These are phyloP conservation scores for Ahaetulla prasina DNA, from an alignment of 2,113 vertebrate species.

Conservation along the genomic window DNA sequence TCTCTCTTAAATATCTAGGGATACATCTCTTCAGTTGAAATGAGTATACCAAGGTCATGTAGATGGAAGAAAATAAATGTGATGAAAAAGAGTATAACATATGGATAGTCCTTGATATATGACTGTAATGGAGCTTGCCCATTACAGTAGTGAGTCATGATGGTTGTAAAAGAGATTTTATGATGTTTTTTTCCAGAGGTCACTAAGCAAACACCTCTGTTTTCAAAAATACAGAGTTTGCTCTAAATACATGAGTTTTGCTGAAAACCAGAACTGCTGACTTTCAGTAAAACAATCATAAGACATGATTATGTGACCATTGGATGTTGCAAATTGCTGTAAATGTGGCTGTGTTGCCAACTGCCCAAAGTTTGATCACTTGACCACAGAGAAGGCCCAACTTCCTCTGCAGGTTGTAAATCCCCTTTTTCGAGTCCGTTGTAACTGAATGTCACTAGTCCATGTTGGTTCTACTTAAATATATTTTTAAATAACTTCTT, in stretches of 20 bases:
- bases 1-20: neutral
- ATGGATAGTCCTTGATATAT: no score
- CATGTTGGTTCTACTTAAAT: neutral
- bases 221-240: neutral
- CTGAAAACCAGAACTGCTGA: neutral
- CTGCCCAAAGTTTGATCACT: no score
- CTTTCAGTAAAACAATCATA: neutral
- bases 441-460: no score
- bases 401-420: no score
- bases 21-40: neutral
- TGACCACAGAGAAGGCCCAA: no score
- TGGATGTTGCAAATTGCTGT: no score
- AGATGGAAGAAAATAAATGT: neutral
- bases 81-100: neutral
- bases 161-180: neutral
- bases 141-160: neutral
- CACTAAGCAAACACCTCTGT: neutral
- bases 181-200: neutral
- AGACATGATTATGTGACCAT: neutral
- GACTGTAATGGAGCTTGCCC: neutral
- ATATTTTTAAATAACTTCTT: neutral
- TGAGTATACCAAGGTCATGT: neutral
- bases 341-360: no score
- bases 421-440: no score
- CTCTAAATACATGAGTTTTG: neutral